These are phyloP conservation scores for Liasis olivaceus DNA, from an alignment of 2,797 vertebrate genomes.

Conservation along the genomic window DNA sequence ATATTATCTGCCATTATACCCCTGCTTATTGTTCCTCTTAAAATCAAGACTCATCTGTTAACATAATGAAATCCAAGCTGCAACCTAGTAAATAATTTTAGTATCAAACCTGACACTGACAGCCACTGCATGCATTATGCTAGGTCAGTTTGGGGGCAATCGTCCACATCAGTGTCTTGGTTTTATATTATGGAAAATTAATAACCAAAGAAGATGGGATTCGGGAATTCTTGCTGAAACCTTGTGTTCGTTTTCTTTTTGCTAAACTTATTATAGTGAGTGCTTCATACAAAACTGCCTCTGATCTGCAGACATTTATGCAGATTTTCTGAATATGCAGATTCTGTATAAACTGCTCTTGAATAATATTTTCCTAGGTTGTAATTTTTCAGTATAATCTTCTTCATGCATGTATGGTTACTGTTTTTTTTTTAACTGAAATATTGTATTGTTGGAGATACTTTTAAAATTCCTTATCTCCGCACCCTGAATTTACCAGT, in stretches of 20 bases:
- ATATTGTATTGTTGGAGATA: constrained; percentile 41
- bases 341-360: constrained; percentile 44
- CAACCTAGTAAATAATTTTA: constrained; percentile 4
- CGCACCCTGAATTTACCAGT: background rate
- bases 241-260: constrained; percentile 6
- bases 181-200: constrained; percentile 38
- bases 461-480: constrained; percentile 50
- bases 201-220: constrained; percentile 50
- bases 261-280: constrained; percentile 16
- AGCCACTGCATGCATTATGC: background rate
- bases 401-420: constrained; percentile 20
- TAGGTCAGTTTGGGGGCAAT: background rate
- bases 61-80: background rate
- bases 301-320: constrained; percentile 19
- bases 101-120: background rate
- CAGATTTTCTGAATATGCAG: constrained; percentile 33
- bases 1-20: constrained; percentile 28
- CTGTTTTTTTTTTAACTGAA: constrained; percentile 30
- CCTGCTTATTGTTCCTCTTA: background rate
- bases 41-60: constrained; percentile 5
- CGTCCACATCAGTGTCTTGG: background rate
- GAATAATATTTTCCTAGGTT: constrained; percentile 49
- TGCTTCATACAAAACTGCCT: constrained; percentile 36
- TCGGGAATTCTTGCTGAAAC: constrained; percentile 14
- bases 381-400: constrained; percentile 31